Base-by-base conservation (phyloP, 2,888 invertebrate genomes). In the Nezara viridula region DNA sequence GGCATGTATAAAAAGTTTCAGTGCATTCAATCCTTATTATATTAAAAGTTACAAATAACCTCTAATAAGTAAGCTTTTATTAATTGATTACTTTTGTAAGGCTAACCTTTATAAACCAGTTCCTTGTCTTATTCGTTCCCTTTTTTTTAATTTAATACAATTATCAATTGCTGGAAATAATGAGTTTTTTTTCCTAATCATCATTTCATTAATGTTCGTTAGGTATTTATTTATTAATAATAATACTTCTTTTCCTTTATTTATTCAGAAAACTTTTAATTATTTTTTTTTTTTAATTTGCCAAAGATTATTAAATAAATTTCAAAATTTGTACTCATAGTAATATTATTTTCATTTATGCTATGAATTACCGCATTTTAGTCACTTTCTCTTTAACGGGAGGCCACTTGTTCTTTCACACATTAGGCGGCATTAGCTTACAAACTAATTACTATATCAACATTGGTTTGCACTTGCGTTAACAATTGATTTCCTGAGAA, bases 1-100 rank as follows among this genome's bases (percentile, higher is more conserved):
- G 85, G 90, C 87, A 88, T 40, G 88, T 52, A 32, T n/a, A 6
- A 44, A 44, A 44, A 44, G 24, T 44, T 81, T 40, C 40, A 44
- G n/a, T 40, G 4, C 40, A 3, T 40, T 66, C 5, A n/a, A 7
- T 81, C 24, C 44, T 81, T 3, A n/a, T 81, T n/a, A 2, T n/a
- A 40, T 10, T 81, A 81, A 19, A 44, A 40, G 66, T 66, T 66
- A 14, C 32, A 89, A 88, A 85, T 37, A 73, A 88, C n/a, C 12
- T n/a, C 12, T 44, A 14, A 77, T 27, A 37, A 37, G 7, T 73
- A 37, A n/a, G n/a, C 19, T 40, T 89, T 44, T n/a, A 85, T 40
- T 44, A 0, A 44, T n/a, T 86, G 21, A 24, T 86, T 50, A 86
- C 1, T 50, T 52, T 49, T 50, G 19, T 32, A 16, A 19, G 32